Base-by-base conservation (phyloP, 2,113 vertebrate species). In the Pituophis catenifer region DNA sequence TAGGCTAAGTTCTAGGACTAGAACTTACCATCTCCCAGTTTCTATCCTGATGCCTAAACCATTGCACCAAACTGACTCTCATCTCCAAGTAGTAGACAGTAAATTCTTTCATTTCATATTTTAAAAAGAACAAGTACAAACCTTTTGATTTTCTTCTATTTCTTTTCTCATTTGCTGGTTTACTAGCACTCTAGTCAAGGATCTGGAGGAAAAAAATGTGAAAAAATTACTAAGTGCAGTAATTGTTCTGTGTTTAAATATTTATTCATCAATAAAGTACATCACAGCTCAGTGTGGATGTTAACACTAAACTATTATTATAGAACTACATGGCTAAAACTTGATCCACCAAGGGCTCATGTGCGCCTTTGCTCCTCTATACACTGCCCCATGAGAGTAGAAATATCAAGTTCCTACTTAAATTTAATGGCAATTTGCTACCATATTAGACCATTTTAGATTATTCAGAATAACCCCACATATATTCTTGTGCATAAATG, bases 91-190 rank as follows among this genome's bases (percentile, higher is more conserved):
- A 8, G 90, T 3, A 10, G 24, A 81, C 48, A 19, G 23, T 21
- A 50, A 88, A 86, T n/a, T 62, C 8, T 21, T 85, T 90, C 11
- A 50, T 59, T 59, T 85, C 50, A 44, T 38, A 54, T 88, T n/a
- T 54, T 21, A 44, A 58, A 95, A 95, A 6, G 38, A 94, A 88
- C 2, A 96, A 95, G 90, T 97, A 94, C 97, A 88, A 97, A 99
- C 99, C 99, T 99, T 99, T 97, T 99, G 99, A 98, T 99, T 99
- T 97, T 98, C 98, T 96, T 98, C 98, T 97, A 99, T 99, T 98
- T 99, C 99, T 93, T 98, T 98, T 96, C 97, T 97, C 98, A 99
- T 98, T 96, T 98, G 98, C 93, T 98, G 98, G 95, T 98, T 98
- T 98, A 99, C 97, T 5, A 97, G 96, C 97, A 98, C 97, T 97